Conservation (phyloP, 2,797 vertebrate genomes). For the Poecilia picta region DNA sequence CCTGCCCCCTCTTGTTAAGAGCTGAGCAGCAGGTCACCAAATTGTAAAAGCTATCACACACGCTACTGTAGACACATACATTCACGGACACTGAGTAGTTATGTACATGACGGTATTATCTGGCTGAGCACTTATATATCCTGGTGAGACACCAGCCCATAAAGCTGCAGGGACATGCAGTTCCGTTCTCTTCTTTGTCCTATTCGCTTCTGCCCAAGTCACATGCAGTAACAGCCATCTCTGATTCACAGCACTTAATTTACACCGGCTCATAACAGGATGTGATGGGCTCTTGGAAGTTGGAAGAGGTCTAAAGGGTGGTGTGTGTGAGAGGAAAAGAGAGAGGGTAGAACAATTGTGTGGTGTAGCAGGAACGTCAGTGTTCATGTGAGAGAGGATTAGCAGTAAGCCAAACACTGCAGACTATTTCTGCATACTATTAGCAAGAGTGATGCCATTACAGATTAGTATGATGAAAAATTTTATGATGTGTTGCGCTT, state of each 20-base stretch:
- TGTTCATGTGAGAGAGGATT: conserved; percentile 51
- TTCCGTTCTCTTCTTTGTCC: conserved; percentile 56
- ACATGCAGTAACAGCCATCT: conserved; percentile 66
- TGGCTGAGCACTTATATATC: conserved; percentile 68
- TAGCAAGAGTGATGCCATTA: conserved; percentile 53
- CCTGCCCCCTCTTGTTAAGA: conserved; percentile 70
- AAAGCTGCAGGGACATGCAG: conserved; percentile 73
- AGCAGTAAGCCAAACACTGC: conserved; percentile 30
- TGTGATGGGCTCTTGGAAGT: conserved; percentile 68
- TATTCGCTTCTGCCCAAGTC: conserved; percentile 57
- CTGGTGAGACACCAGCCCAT: conserved; percentile 67
- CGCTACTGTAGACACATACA: conserved; percentile 11
- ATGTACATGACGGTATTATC: conserved; percentile 76
- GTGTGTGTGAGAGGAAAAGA: background rate
- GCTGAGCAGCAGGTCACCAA: conserved; percentile 63
- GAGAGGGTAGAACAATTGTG: background rate
- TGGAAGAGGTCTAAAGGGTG: conserved; percentile 44
- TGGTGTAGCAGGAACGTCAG: conserved; percentile 31
- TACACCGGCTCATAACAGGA: conserved; percentile 72
- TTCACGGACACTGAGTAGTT: conserved; percentile 57
- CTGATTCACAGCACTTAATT: conserved; percentile 81
- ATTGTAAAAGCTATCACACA: conserved; percentile 69
- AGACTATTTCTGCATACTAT: conserved; percentile 40
- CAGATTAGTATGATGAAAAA: conserved; percentile 61
- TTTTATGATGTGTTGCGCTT: conserved; percentile 27